These are phyloP conservation scores for Delphinus delphis DNA, from an alignment of 2,113 vertebrate genomes.

Conservation along the genomic window DNA sequence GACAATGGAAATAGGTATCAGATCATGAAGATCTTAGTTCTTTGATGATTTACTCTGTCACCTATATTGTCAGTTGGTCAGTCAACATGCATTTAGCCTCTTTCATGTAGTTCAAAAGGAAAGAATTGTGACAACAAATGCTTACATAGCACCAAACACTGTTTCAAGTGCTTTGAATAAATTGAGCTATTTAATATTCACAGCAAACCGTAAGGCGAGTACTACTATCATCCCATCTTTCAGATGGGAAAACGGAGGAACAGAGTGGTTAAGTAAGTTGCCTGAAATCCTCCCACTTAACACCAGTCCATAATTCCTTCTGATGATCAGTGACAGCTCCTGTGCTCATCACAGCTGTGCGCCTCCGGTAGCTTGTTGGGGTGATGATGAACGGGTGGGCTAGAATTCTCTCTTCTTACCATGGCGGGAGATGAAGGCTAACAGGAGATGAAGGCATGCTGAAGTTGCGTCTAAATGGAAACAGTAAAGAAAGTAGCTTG, in stretches of 20 bases:
- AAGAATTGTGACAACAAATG: not conserved
- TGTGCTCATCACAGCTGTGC: not conserved
- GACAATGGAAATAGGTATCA: not conserved
- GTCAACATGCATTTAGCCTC: not conserved
- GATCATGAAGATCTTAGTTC: not conserved
- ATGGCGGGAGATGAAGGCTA: accelerated
- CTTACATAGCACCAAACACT: not conserved
- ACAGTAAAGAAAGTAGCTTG: not conserved
- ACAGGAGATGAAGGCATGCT: not conserved
- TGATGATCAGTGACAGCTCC: not conserved
- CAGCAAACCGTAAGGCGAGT: no score
- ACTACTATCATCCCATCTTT: not conserved
- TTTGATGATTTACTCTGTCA: not conserved
- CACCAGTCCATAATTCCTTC: not conserved
- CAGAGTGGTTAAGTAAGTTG: not conserved
- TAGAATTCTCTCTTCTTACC: not conserved
- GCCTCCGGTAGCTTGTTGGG: not conserved
- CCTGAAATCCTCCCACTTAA: not conserved
- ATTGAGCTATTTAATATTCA: not conserved
- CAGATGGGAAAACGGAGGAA: not conserved
- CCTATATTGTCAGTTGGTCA: not conserved
- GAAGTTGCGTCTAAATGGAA: not conserved
- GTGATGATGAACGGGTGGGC: not conserved
- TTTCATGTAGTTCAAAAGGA: not conserved
- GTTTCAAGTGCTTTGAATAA: not conserved